Conservation (phyloP, 2,888 invertebrate species). For the Ceriagrion tenellum region DNA sequence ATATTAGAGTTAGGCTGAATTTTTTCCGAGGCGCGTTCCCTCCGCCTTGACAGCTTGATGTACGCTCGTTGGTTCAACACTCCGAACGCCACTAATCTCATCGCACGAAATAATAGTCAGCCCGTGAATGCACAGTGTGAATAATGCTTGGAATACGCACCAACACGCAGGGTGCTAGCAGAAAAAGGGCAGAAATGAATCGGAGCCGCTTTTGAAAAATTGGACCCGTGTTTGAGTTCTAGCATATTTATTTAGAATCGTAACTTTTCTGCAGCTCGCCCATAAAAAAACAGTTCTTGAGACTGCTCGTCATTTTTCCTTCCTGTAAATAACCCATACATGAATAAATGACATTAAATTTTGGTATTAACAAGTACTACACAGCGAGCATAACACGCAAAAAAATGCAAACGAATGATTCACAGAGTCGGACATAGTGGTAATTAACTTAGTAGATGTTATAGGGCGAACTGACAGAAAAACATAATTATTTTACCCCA, state of each 20-base stretch:
- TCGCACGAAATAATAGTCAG: slow-evolving; percentile 41
- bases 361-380: too few relatives aligned
- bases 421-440: too few relatives aligned
- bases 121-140: slow-evolving; percentile 30
- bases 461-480: too few relatives aligned
- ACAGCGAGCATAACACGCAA: too few relatives aligned
- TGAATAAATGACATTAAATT: background rate
- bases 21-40: slow-evolving; percentile 46
- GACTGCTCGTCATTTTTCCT: background rate
- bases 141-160: background rate
- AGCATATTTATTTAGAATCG: background rate
- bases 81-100: slow-evolving; percentile 55
- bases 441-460: too few relatives aligned
- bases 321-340: background rate
- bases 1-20: background rate
- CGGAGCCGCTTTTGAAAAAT: background rate
- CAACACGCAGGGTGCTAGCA: background rate
- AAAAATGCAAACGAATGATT: too few relatives aligned
- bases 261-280: background rate
- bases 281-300: background rate
- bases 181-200: background rate
- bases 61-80: slow-evolving; percentile 48
- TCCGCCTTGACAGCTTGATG: slow-evolving; percentile 52
- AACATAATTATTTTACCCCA: too few relatives aligned
- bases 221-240: background rate